phyloP scores from a whole-genome alignment of 2,797 vertebrate species.

The Notolepis coatsorum region DNA sequence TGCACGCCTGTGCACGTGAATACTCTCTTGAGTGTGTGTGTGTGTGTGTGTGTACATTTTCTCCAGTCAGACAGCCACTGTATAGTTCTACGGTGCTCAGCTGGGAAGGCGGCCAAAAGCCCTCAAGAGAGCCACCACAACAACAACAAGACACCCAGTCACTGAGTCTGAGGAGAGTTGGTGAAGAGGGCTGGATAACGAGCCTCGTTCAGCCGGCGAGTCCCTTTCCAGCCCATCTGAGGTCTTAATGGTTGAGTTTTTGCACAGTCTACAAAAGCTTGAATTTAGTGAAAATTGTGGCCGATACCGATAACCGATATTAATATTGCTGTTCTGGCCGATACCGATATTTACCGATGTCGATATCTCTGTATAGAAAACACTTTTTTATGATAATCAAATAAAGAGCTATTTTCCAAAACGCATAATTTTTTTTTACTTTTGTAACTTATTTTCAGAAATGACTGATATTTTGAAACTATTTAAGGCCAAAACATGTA shows the following conservation, averaged over 20 bases:
- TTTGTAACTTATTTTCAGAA: too few species aligned
- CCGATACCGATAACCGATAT: too few species aligned
- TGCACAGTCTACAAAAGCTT: conserved; percentile 8
- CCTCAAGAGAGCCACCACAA: background rate
- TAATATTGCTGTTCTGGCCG: too few species aligned
- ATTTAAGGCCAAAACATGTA: too few species aligned
- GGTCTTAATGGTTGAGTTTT: conserved; percentile 2
- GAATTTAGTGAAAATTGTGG: too few species aligned
- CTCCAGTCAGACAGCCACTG: background rate
- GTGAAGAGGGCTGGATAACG: conserved; percentile 9
- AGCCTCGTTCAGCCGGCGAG: conserved; percentile 27
- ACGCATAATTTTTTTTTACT: too few species aligned
- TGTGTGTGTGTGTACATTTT: background rate
- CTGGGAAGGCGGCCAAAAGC: conserved; percentile 4
- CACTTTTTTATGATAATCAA: too few species aligned
- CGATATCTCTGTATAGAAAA: too few species aligned
- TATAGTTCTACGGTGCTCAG: background rate
- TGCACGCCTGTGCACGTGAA: background rate
- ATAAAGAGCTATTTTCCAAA: too few species aligned
- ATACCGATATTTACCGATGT: too few species aligned
- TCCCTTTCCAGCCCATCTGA: conserved; percentile 33
- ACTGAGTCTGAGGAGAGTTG: conserved; percentile 15
- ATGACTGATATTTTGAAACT: too few species aligned
- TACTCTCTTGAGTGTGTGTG: too few species aligned
- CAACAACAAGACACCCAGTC: conserved; percentile 14